phyloP scores from a whole-genome alignment of 2,113 vertebrate species.

The Ceyx melanurus region DNA sequence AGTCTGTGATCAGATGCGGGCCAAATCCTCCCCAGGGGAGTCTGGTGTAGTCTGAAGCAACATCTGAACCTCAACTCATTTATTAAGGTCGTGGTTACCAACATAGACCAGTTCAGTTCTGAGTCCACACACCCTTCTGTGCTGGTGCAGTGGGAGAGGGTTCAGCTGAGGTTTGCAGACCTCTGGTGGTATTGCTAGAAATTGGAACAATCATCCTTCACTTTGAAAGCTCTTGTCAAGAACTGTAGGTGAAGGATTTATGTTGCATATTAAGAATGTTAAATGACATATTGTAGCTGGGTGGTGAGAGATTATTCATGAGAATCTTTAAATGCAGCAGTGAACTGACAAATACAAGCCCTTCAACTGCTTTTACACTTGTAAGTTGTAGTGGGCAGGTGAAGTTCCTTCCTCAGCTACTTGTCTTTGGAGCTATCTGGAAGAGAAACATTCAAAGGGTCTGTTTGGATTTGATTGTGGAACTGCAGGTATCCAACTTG shows the following conservation, averaged over 20 bases:
- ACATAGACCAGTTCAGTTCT: neutral
- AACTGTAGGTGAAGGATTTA: neutral
- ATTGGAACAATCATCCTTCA: neutral
- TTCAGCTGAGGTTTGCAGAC: constrained; percentile 2
- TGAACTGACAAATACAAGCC: constrained; percentile 3
- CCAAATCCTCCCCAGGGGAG: neutral
- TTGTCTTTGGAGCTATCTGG: constrained; percentile 20
- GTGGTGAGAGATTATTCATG: constrained; percentile 55
- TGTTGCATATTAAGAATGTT: neutral
- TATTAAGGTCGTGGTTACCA: neutral
- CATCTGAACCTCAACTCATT: neutral
- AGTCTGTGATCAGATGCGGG: neutral
- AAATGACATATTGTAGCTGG: constrained; percentile 7
- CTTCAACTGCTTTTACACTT: constrained; percentile 18
- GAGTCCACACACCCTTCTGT: neutral
- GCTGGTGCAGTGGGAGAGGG: neutral
- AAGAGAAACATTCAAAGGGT: neutral
- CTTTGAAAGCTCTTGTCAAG: constrained; percentile 3
- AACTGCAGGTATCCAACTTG: neutral
- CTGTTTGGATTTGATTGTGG: neutral
- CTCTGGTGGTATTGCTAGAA: neutral
- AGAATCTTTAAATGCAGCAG: neutral
- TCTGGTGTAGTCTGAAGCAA: neutral
- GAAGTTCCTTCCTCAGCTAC: neutral
- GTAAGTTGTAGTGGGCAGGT: constrained; percentile 8